Conservation (phyloP, 2,888 invertebrate species). For the Geophilus truncorum region DNA sequence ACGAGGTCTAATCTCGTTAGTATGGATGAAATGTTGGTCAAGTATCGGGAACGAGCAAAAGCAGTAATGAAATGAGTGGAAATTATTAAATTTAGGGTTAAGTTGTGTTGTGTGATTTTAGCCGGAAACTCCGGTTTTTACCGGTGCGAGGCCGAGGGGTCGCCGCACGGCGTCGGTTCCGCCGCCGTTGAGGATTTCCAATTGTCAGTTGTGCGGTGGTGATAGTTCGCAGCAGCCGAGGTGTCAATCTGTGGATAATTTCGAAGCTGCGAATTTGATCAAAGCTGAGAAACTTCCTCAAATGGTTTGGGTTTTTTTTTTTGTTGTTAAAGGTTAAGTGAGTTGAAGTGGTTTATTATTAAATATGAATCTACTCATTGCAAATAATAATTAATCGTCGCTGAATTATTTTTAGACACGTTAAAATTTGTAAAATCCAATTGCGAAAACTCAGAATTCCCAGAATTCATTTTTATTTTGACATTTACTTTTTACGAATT, state of each 20-base stretch:
- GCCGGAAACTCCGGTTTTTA: background rate
- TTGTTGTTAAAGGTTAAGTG: too few species aligned
- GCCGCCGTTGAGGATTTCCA: background rate
- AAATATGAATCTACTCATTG: too few species aligned
- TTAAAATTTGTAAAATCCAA: too few species aligned
- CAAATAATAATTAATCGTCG: too few species aligned
- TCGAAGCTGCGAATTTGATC: background rate
- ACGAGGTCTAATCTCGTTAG: background rate
- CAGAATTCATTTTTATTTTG: too few species aligned
- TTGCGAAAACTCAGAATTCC: too few species aligned
- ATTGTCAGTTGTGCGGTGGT: background rate
- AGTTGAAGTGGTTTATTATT: too few species aligned
- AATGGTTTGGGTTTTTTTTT: too few species aligned
- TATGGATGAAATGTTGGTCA: background rate
- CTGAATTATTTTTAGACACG: background rate
- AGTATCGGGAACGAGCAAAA: background rate
- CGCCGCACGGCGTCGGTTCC: slow-evolving; percentile 1
- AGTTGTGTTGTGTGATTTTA: background rate
- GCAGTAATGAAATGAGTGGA: background rate
- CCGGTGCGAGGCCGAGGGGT: background rate
- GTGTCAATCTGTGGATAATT: slow-evolving; percentile 11
- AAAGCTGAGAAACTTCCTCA: background rate
- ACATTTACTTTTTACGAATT: too few species aligned
- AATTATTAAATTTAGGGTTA: background rate
- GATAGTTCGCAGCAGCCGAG: background rate